These are phyloP conservation scores for Amphiprion clarkii DNA, from an alignment of 2,797 vertebrate species.

Conservation along the genomic window DNA sequence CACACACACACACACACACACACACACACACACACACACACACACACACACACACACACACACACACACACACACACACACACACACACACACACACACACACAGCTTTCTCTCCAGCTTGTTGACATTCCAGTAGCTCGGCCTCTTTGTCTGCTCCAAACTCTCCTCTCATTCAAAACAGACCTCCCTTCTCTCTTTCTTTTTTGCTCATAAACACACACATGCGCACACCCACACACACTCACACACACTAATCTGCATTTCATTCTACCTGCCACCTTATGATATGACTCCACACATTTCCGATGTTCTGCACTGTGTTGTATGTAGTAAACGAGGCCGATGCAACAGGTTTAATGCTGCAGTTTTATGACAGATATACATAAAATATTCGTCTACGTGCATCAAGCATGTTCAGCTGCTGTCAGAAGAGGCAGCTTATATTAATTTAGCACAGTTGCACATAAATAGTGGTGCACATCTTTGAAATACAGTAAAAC, in stretches of 20 bases:
- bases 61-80: no score
- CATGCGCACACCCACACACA: constrained; percentile 27
- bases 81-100: background rate
- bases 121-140: constrained; percentile 82
- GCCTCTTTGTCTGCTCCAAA: constrained; percentile 66
- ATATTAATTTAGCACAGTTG: no score
- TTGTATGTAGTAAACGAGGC: constrained; percentile 7
- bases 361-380: background rate
- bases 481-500: background rate
- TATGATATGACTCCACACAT: constrained; percentile 35
- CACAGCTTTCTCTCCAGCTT: constrained; percentile 56
- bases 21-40: background rate
- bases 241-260: constrained; percentile 4
- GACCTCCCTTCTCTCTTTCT: constrained; percentile 37
- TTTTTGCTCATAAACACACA: constrained; percentile 8
- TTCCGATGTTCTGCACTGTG: background rate
- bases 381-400: no score
- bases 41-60: background rate
- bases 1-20: background rate
- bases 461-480: no score
- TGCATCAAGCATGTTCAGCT: background rate
- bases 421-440: background rate
- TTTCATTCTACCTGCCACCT: constrained; percentile 25
- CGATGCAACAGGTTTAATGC: constrained; percentile 1
- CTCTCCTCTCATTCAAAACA: constrained; percentile 73